A percentile compares a stretch with the other conserved stretches of the same genome.
Evolutionary conservation across 2,888 invertebrate species (phyloP).

Genomic region (Agrochola lychnidis): DNA sequence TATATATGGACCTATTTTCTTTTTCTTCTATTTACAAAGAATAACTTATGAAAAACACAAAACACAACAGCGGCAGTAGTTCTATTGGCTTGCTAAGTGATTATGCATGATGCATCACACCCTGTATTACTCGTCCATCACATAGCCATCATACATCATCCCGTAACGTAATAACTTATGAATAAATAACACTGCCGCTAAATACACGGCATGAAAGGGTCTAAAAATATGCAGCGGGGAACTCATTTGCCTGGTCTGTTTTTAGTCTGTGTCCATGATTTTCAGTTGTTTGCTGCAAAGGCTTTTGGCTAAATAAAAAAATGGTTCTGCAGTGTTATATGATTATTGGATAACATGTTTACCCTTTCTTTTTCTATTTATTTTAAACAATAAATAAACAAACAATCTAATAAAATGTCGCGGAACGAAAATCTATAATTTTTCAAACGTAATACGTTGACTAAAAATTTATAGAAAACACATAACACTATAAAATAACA

Average conservation of each 20-base stretch:
- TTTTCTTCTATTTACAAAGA: background rate
- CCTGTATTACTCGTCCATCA: constrained; percentile 62
- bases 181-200: constrained; percentile 59
- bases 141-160: constrained; percentile 61
- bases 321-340: background rate
- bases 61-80: constrained; percentile 1
- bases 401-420: background rate
- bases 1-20: background rate
- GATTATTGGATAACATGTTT: background rate
- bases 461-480: background rate
- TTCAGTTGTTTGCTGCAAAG: background rate
- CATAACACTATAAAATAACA: background rate
- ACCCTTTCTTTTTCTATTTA: background rate
- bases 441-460: background rate
- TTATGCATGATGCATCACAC: constrained; percentile 65
- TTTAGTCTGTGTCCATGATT: constrained; percentile 24
- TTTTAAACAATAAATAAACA: no score
- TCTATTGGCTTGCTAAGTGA: constrained; percentile 49
- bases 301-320: background rate
- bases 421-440: background rate
- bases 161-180: constrained; percentile 61
- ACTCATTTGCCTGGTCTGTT: constrained; percentile 36
- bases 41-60: background rate
- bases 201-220: constrained; percentile 44
- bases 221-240: constrained; percentile 47